These are phyloP conservation scores for Heterohyrax brucei DNA, from an alignment of 2,797 vertebrate species.

Conservation along the genomic window DNA sequence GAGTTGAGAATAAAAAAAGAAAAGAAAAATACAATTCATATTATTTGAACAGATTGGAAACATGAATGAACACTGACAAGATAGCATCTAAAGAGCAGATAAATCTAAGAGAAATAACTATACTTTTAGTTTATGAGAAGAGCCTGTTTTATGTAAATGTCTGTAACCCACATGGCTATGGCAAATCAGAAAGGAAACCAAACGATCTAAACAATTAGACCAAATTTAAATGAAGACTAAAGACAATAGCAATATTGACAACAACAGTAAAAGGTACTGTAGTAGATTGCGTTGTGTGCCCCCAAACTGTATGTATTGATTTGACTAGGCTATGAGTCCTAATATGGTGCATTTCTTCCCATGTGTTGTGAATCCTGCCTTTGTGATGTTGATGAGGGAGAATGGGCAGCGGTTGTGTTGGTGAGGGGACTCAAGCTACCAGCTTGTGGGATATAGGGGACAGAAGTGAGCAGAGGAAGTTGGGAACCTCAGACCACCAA, in stretches of 20 bases:
- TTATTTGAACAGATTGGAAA: conserved; percentile 53
- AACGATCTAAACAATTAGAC: background rate
- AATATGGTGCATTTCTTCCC: too few relatives aligned
- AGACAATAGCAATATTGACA: background rate
- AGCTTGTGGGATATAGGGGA: too few relatives aligned
- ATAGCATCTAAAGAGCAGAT: conserved; percentile 2
- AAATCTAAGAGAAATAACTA: conserved; percentile 44
- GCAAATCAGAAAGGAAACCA: conserved; percentile 37
- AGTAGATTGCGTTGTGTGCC: too few relatives aligned
- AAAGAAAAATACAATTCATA: conserved; percentile 45
- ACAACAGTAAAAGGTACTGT: background rate
- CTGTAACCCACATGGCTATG: background rate
- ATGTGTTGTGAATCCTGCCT: too few relatives aligned
- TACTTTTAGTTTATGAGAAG: background rate
- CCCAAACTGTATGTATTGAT: too few relatives aligned
- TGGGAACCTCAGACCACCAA: too few relatives aligned
- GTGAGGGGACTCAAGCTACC: too few relatives aligned
- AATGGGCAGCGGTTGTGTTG: too few relatives aligned
- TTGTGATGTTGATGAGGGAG: too few relatives aligned
- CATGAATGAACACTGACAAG: background rate
- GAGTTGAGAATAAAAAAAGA: background rate
- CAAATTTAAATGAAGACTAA: conserved; percentile 47
- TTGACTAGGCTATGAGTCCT: too few relatives aligned
- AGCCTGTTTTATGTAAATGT: conserved; percentile 31
- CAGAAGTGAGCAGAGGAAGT: too few relatives aligned